Evolutionary conservation across 23 tunicate species (phyloP).

Genomic region (Aplidium turbinatum): DNA sequence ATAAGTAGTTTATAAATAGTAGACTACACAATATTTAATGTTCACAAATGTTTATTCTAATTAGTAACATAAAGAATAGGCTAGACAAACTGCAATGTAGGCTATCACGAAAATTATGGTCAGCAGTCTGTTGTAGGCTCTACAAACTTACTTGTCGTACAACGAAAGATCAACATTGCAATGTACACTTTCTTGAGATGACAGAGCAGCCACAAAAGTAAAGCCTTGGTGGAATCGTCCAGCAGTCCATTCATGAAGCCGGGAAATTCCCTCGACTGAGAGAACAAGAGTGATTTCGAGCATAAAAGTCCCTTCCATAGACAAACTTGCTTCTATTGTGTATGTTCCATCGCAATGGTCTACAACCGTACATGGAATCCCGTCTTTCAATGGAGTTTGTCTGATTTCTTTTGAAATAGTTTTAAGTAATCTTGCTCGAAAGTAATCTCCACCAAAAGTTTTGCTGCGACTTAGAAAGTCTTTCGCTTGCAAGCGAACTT

Average conservation of each 20-base stretch:
- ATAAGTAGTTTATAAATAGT: no score
- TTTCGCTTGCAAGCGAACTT: background rate
- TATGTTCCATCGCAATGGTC: conserved; percentile 35
- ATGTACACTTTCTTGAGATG: conserved; percentile 12
- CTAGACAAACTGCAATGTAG: no score
- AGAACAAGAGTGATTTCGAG: conserved; percentile 20
- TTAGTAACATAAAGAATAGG: no score
- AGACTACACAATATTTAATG: no score
- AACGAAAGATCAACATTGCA: conserved; percentile 19
- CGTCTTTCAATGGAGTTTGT: conserved; percentile 11
- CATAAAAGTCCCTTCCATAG: background rate
- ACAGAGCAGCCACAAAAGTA: conserved; percentile 6
- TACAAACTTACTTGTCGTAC: conserved; percentile 31
- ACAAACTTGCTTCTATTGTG: conserved; percentile 13
- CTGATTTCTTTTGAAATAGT: background rate
- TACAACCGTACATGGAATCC: conserved; percentile 16
- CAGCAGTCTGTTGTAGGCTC: no score
- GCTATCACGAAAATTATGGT: no score
- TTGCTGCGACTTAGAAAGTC: background rate
- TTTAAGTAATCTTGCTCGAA: conserved; percentile 8
- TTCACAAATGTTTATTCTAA: no score
- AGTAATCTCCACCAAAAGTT: conserved; percentile 28
- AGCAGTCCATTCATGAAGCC: background rate
- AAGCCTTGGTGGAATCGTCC: conserved; percentile 5
- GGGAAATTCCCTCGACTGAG: conserved; percentile 20